Evolutionary conservation across 2,797 vertebrate genomes (phyloP).

Genomic region (Coccyzus lansbergi): DNA sequence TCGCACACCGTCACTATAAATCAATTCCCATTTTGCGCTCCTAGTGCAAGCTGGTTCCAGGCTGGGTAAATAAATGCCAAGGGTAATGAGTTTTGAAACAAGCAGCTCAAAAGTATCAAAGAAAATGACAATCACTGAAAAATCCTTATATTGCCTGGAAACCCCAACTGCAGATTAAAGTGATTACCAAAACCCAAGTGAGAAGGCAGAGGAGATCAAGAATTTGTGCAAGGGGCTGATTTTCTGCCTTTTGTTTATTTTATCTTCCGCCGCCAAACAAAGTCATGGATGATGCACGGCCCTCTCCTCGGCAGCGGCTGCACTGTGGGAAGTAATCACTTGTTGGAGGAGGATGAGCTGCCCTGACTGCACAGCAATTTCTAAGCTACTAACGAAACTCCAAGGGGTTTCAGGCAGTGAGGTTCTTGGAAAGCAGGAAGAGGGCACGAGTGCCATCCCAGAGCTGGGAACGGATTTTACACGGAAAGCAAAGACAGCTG

Average conservation of each 20-base stretch:
- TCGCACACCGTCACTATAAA: slow-evolving; percentile 1
- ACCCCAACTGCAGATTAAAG: slow-evolving; percentile 25
- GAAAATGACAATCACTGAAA: slow-evolving; percentile 29
- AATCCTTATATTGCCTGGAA: slow-evolving; percentile 33
- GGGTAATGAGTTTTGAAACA: slow-evolving; percentile 65
- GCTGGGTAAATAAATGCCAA: slow-evolving; percentile 66
- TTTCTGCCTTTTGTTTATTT: not conserved
- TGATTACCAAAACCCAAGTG: slow-evolving; percentile 30
- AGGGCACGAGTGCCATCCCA: not conserved
- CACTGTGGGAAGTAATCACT: not conserved
- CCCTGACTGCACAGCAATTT: rapidly evolving
- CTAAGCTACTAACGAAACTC: not conserved
- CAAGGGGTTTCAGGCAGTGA: not conserved
- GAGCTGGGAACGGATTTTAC: not conserved
- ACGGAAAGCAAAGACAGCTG: not conserved
- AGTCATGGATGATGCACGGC: rapidly evolving
- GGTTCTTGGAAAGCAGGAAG: not conserved
- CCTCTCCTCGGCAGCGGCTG: not conserved
- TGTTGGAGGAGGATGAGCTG: not conserved
- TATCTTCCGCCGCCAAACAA: not conserved
- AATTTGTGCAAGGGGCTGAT: not conserved
- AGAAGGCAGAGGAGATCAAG: not conserved
- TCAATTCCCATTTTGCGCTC: slow-evolving; percentile 41
- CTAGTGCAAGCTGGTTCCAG: slow-evolving; percentile 15
- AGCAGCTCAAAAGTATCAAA: slow-evolving; percentile 47